phyloP scores from a whole-genome alignment of 1,140 invertebrate genomes.

The Luehdorfia chinensis region DNA sequence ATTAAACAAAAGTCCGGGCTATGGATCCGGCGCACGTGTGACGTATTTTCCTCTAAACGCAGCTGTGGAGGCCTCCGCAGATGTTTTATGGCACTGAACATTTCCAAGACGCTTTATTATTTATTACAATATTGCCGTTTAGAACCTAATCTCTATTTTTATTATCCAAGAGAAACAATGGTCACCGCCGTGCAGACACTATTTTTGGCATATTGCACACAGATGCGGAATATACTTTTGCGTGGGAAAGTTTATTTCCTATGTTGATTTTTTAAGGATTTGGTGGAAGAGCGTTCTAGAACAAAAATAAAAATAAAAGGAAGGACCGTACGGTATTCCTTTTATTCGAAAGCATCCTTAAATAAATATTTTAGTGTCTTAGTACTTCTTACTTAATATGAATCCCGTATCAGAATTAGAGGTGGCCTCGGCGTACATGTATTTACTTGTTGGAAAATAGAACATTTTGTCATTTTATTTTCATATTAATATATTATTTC shows the following conservation, averaged over 20 bases:
- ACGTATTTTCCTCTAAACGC: conserved; percentile 62
- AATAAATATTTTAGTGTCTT: no score
- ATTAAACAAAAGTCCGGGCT: conserved; percentile 32
- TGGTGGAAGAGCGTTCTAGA: conserved; percentile 7
- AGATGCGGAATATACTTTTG: conserved; percentile 42
- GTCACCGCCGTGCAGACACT: conserved; percentile 49
- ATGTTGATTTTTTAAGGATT: conserved; percentile 21
- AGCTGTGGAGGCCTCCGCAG: conserved; percentile 64
- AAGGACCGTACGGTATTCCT: no score
- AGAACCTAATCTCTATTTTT: conserved; percentile 70
- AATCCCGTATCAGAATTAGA: no score
- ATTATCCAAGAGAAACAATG: conserved; percentile 69
- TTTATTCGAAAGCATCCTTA: no score
- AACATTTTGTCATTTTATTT: no score
- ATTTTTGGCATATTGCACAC: conserved; percentile 63
- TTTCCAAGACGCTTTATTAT: conserved; percentile 71
- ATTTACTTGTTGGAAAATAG: no score
- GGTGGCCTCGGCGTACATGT: no score
- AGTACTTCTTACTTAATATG: no score
- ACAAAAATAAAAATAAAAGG: neutral
- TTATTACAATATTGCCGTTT: conserved; percentile 72
- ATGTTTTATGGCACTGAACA: conserved; percentile 71
- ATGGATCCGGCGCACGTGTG: conserved; percentile 58
- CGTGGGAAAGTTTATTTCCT: conserved; percentile 54
- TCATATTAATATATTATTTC: no score